Evolutionary conservation across 2,888 invertebrate genomes (phyloP), one percentile per base, ranked within the genome.

Genomic region (Timema podura): DNA sequence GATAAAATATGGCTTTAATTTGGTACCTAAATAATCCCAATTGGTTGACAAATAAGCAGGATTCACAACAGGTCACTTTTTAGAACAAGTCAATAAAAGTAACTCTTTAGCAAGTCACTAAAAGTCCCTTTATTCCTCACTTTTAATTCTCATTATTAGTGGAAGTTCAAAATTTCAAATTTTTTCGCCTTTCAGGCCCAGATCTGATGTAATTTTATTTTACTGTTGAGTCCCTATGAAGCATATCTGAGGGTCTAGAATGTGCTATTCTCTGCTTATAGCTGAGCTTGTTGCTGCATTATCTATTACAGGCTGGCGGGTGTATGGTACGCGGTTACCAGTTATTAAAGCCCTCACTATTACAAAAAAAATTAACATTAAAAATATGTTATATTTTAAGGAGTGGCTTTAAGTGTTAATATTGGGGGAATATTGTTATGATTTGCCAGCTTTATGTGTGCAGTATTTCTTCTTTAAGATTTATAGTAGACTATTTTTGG

Each of bases 141-240:
- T 54, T 54, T 54, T 54, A 5, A 54, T 54, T 54, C 16, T 13
- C 54, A 54, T 54, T 54, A 16, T 54, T 54, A 15, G 16, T 15
- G 16, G 8, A 54, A 54, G 5, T 10, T 10, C 16, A 54, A 54
- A 54, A 54, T 10, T 54, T n/a, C 7, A 54, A 54, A 15, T 54
- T 15, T 54, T 54, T 15, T 13, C 5, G 0, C 7, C 13, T 16
- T 54, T 16, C 5, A 54, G n/a, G 16, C n/a, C 16, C 16, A 7
- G 13, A 54, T 54, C 2, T 11, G 16, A 15, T 54, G 13, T 10
- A 54, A 54, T 15, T 54, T 54, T 11, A 15, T 8, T 11, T 54
- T 11, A 54, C 16, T 54, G n/a, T 54, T 54, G 54, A 11, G 54
- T 54, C 54, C 54, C 54, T 13, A 49, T 49, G 51, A 49, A 49